These are phyloP conservation scores for Dipodomys spectabilis DNA, from an alignment of 2,113 vertebrate genomes.

Conservation along the genomic window DNA sequence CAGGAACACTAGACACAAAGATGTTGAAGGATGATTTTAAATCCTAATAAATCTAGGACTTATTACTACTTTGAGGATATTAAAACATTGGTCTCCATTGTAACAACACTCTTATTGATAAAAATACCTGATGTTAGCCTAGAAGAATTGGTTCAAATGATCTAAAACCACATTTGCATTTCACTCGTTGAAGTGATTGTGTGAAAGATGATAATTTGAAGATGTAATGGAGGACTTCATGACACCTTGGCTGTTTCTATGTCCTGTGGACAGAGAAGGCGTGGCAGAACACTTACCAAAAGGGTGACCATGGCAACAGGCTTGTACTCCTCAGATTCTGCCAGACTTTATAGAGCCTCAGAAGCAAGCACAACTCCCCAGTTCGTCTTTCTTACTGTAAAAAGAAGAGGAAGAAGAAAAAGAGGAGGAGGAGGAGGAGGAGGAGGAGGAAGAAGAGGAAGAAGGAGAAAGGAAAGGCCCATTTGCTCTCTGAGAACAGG, in stretches of 20 bases:
- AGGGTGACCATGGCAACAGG: background rate
- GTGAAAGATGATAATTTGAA: background rate
- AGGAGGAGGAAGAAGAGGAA: too few relatives aligned
- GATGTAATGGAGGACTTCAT: background rate
- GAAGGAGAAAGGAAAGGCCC: background rate
- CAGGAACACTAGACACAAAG: background rate
- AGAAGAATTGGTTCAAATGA: background rate
- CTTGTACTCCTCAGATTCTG: background rate
- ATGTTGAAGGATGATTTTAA: slow-evolving; percentile 2
- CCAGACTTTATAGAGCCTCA: too few relatives aligned
- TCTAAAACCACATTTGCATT: background rate
- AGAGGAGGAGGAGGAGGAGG: too few relatives aligned
- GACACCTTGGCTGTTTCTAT: too few relatives aligned
- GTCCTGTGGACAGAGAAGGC: background rate
- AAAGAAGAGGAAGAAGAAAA: background rate
- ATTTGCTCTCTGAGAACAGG: background rate
- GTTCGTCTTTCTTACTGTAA: background rate
- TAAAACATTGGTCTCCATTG: background rate
- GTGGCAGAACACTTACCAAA: background rate
- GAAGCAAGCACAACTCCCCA: background rate
- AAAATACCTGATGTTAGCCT: slow-evolving; percentile 5
- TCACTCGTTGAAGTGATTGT: background rate
- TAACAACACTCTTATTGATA: background rate
- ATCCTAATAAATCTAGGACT: background rate
- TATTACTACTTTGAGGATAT: background rate